Conservation (phyloP, 2,797 vertebrate species). For the Notamacropus eugenii region DNA sequence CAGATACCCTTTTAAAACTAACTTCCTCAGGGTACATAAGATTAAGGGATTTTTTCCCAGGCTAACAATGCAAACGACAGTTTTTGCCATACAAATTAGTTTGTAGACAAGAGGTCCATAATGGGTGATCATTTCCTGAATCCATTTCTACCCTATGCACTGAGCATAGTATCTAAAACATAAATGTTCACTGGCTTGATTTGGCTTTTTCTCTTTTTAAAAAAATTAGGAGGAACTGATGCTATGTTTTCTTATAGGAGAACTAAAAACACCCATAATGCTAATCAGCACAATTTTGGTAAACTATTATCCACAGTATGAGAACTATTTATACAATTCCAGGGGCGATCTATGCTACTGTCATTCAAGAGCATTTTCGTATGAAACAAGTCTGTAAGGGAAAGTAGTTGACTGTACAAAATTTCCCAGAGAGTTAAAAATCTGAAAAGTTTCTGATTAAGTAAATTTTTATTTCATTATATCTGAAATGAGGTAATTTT, state of each 20-base stretch:
- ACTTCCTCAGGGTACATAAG: background rate
- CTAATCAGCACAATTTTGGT: too few relatives aligned
- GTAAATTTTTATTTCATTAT: too few relatives aligned
- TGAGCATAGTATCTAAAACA: background rate
- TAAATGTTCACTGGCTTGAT: background rate
- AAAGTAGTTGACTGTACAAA: too few relatives aligned
- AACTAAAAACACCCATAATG: too few relatives aligned
- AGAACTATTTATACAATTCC: too few relatives aligned
- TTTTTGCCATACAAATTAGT: background rate
- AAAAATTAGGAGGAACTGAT: background rate
- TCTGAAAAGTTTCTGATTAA: too few relatives aligned
- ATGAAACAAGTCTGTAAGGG: too few relatives aligned
- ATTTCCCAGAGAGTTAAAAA: too few relatives aligned
- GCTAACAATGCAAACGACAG: background rate
- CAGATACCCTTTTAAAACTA: constrained; percentile 34
- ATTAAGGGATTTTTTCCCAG: background rate
- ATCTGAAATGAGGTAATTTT: background rate
- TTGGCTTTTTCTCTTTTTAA: background rate
- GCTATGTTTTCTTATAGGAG: too few relatives aligned
- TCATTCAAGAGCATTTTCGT: too few relatives aligned
- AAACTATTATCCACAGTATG: too few relatives aligned
- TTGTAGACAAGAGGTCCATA: background rate
- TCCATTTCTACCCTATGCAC: background rate
- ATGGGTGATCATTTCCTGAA: background rate
- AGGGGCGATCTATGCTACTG: too few relatives aligned